A percentile compares a stretch with the other conserved stretches of the same genome.
phyloP scores from a whole-genome alignment of 2,888 invertebrate species.

The Beris chalybata region DNA sequence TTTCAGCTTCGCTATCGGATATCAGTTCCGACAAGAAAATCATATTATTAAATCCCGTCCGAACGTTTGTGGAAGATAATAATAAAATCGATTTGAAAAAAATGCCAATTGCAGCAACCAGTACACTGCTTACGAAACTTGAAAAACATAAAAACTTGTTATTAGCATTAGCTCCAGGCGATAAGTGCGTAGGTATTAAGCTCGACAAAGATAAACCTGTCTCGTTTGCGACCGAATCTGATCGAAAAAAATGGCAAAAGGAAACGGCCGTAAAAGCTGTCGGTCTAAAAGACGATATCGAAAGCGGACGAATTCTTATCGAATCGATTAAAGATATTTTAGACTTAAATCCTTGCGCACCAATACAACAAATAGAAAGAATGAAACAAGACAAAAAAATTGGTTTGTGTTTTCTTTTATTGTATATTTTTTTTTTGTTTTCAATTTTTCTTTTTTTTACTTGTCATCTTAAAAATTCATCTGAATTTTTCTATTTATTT shows the following conservation, averaged over 20 bases:
- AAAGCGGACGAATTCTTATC: conserved; percentile 63
- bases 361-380: conserved; percentile 63
- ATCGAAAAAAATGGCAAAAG: conserved; percentile 67
- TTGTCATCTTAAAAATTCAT: neutral
- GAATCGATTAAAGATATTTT: conserved; percentile 63
- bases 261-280: conserved; percentile 65
- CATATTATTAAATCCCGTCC: neutral
- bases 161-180: conserved; percentile 64
- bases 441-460: neutral
- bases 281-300: conserved; percentile 64
- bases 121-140: conserved; percentile 33
- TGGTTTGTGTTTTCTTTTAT: conserved; percentile 48
- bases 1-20: conserved; percentile 25
- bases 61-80: neutral
- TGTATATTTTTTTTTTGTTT: no score
- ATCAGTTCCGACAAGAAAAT: neutral
- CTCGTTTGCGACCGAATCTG: conserved; percentile 63
- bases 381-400: conserved; percentile 59
- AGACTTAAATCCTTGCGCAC: conserved; percentile 64
- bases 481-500: neutral
- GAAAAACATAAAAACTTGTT: conserved; percentile 58
- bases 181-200: conserved; percentile 68
- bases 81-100: conserved; percentile 13
- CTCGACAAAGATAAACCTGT: conserved; percentile 64
- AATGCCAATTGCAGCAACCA: conserved; percentile 10